These are phyloP conservation scores for Thunnus thynnus DNA, from an alignment of 2,113 vertebrate species.

Conservation along the genomic window DNA sequence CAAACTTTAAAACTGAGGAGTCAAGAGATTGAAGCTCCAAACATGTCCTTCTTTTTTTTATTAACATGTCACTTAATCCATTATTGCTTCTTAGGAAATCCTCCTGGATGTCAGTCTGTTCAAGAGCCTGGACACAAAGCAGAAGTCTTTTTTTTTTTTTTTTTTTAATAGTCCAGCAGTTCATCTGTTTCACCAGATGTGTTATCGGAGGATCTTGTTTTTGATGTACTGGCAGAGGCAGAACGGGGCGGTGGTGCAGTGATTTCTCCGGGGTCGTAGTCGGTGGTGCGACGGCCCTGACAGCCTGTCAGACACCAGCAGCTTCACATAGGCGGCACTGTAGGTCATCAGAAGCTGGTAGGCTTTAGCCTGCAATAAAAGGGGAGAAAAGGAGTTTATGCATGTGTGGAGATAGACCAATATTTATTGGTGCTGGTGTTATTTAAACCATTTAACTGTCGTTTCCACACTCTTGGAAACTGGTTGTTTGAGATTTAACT, in stretches of 20 bases:
- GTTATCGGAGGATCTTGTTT: conserved; percentile 71
- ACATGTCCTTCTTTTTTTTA: background rate
- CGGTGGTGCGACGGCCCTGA: conserved; percentile 48
- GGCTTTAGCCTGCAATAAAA: conserved; percentile 76
- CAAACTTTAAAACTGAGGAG: background rate
- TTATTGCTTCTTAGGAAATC: background rate
- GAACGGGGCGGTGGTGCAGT: conserved; percentile 71
- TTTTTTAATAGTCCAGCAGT: no score
- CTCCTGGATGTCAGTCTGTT: background rate
- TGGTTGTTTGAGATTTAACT: background rate
- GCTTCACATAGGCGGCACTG: conserved; percentile 83
- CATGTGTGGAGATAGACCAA: no score
- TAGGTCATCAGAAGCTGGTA: conserved; percentile 85
- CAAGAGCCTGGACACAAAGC: background rate
- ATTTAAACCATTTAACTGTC: background rate
- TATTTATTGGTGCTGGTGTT: background rate
- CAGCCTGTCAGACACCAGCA: conserved; percentile 80
- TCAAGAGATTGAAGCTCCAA: background rate
- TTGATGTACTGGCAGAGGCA: conserved; percentile 86
- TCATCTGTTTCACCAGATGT: background rate
- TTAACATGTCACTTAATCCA: background rate
- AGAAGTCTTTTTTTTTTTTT: background rate
- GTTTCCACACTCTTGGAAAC: background rate
- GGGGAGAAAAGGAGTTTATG: background rate
- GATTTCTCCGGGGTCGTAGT: conserved; percentile 53